A percentile compares a stretch with the other conserved stretches of the same genome.
Evolutionary conservation across 2,797 vertebrate species (phyloP).

Genomic region (Falco novaeseelandiae): DNA sequence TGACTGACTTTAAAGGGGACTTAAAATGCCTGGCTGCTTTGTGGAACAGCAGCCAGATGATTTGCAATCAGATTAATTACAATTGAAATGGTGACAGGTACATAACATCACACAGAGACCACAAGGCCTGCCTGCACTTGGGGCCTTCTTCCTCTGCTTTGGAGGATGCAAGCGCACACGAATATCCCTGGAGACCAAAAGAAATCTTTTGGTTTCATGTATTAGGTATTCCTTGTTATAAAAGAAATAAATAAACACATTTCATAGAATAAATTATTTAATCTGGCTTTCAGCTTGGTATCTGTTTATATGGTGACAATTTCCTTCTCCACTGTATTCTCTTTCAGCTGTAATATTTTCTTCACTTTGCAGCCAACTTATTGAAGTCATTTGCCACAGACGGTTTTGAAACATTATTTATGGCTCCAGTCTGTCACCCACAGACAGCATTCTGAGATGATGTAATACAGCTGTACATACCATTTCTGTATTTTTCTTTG

Average conservation of each 20-base stretch:
- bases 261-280: neutral
- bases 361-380: neutral
- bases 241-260: neutral
- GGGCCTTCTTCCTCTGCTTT: neutral
- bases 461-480: neutral
- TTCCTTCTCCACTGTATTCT: neutral
- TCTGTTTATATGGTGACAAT: neutral
- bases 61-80: neutral
- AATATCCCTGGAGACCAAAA: neutral
- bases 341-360: neutral
- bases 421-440: neutral
- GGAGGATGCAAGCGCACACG: neutral
- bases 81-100: neutral
- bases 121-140: neutral
- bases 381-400: conserved; percentile 18
- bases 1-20: neutral
- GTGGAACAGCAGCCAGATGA: neutral
- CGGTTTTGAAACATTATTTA: conserved; percentile 19
- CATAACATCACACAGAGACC: neutral
- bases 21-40: neutral
- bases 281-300: neutral
- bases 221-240: neutral
- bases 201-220: neutral
- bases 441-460: conserved; percentile 14
- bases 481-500: neutral